Evolutionary conservation across 2,888 invertebrate genomes (phyloP), one percentile per base, ranked within the genome.

Genomic region (Polyploca ridens): DNA sequence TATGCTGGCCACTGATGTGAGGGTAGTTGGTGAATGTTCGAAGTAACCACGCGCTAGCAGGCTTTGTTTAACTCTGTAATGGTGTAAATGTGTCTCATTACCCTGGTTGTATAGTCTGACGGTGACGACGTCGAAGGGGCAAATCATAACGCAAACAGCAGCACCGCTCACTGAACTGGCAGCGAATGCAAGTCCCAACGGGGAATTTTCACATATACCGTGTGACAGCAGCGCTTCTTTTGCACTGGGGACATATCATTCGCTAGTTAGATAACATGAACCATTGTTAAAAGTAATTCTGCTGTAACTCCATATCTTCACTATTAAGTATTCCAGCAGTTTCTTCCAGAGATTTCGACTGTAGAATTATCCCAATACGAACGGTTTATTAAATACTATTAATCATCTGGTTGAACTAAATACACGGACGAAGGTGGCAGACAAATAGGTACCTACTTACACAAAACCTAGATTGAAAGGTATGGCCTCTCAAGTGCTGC

Each of bases 31-130:
- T 54, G 95, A 94, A 63, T 93, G 84, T 54, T 91, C 86, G 78
- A 95, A 87, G 75, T 84, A 87, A 19, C 88, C 91, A 46, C 78
- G 77, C 46, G 75, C 70, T 67, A 79, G 71, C 67, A 93, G 82
- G 66, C 72, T 70, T 71, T 86, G 81, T 84, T 93, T 93, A 75
- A 87, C 79, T 82, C 93, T 93, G 92, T 44, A 90, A 90, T 60
- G 68, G 68, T 66, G 67, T 62, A 64, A 62, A 57, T 54, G 38
- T 33, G 19, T 62, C 59, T 77, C 82, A 86, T 86, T 94, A 96
- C 97, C 97, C 96, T 98, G 98, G 90, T 98, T 98, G 84, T 98
- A 98, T 67, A 98, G 94, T 72, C 98, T 95, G n/a, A 98, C 97
- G 60, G 97, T 96, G 72, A 97, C 95, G 44, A 98, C 97, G 87